A percentile compares a stretch with the other conserved stretches of the same genome.
Evolutionary conservation across 2,888 invertebrate species (phyloP).

Genomic region (Apotomis turbidana): DNA sequence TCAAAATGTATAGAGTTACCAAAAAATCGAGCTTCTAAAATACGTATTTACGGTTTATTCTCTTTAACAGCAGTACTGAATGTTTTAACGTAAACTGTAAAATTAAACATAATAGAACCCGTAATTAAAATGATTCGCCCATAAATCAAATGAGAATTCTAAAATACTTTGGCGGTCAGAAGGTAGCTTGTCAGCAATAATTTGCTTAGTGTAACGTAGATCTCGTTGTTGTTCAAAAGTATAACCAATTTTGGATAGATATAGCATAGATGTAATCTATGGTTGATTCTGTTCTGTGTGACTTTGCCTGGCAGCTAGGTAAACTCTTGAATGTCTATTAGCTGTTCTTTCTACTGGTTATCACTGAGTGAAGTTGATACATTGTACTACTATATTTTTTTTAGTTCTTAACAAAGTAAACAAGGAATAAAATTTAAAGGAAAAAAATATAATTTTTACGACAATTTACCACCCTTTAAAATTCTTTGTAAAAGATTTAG

Average conservation of each 20-base stretch:
- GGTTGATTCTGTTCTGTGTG: slow-evolving; percentile 7
- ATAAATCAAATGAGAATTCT: background rate
- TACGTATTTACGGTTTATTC: too few relatives aligned
- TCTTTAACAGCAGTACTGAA: too few relatives aligned
- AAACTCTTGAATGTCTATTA: background rate
- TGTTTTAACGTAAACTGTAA: too few relatives aligned
- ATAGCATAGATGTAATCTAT: slow-evolving; percentile 11
- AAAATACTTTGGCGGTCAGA: slow-evolving; percentile 4
- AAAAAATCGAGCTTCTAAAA: too few relatives aligned
- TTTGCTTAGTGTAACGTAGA: slow-evolving; percentile 46
- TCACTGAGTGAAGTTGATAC: too few relatives aligned
- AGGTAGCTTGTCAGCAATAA: slow-evolving; percentile 48
- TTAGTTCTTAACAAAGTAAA: background rate
- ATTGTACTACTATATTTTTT: background rate
- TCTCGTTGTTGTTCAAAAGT: slow-evolving; percentile 33
- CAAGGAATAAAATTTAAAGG: background rate
- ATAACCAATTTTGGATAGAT: slow-evolving; percentile 36
- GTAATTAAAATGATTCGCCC: too few relatives aligned
- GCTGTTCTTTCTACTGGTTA: too few relatives aligned
- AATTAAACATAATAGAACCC: too few relatives aligned
- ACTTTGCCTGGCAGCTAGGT: background rate
- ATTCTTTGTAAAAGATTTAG: background rate
- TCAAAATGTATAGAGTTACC: too few relatives aligned
- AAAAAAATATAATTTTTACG: background rate
- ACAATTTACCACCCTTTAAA: background rate